A percentile compares a stretch with the other conserved stretches of the same genome.
Conservation (phyloP, 2,888 invertebrate genomes). For the Tenthredo notha region DNA sequence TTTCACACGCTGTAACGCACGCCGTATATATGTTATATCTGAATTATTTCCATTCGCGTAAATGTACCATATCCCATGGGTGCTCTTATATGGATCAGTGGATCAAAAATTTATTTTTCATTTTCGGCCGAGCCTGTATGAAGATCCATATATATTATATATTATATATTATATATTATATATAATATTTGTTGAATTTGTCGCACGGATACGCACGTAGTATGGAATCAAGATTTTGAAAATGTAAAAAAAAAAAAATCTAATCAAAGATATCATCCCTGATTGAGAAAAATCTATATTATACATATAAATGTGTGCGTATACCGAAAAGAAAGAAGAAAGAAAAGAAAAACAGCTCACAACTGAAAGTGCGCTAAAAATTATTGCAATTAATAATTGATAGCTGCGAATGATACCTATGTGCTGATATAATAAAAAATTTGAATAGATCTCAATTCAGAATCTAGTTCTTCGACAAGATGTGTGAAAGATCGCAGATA, state of each 20-base stretch:
- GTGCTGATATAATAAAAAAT: not conserved
- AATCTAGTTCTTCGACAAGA: not conserved
- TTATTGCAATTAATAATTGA: not conserved
- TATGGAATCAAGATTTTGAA: not conserved
- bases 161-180: not conserved
- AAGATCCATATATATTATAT: not conserved
- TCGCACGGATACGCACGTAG: not conserved
- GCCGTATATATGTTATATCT: conserved; percentile 7
- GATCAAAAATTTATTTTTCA: conserved; percentile 19
- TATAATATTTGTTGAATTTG: not conserved
- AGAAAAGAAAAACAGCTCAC: not conserved
- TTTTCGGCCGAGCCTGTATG: not conserved
- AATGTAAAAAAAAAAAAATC: not conserved
- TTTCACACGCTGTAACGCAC: conserved; percentile 23
- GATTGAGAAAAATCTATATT: not conserved
- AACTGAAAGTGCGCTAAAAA: not conserved
- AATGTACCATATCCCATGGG: conserved; percentile 68
- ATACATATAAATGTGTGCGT: not conserved
- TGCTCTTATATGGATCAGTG: conserved; percentile 64
- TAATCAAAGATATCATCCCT: not conserved
- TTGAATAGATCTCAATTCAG: not conserved
- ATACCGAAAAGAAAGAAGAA: not conserved
- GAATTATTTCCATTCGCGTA: conserved; percentile 60
- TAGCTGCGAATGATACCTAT: not conserved
- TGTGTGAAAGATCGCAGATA: not conserved